Percentiles rank a stretch among this genome's conserved stretches.
Evolutionary conservation across 2,888 invertebrate species (phyloP).

Genomic region (Drosophila nigricruria): DNA sequence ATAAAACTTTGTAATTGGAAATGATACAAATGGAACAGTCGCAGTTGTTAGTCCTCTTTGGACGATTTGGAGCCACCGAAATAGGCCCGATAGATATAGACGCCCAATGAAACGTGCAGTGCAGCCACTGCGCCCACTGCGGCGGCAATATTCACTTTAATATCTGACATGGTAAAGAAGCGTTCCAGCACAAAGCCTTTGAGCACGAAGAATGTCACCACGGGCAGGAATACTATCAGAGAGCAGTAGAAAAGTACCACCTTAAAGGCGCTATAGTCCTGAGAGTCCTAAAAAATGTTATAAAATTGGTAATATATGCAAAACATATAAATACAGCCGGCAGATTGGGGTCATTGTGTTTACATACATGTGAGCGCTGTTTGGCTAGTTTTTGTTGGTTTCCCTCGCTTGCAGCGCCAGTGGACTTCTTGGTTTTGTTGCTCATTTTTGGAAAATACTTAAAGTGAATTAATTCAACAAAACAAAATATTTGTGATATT

Average conservation of each 20-base stretch:
- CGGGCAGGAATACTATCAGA: conserved; percentile 91
- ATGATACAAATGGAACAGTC: conserved; percentile 41
- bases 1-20: conserved; percentile 59
- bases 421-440: conserved; percentile 59
- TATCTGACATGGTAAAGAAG: conserved; percentile 86
- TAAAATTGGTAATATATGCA: background rate
- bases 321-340: conserved; percentile 40
- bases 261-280: conserved; percentile 90
- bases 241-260: conserved; percentile 92
- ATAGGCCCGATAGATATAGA: conserved; percentile 93
- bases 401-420: conserved; percentile 29
- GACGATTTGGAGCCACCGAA: conserved; percentile 84
- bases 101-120: conserved; percentile 91
- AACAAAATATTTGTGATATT: conserved; percentile 19
- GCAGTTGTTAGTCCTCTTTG: conserved; percentile 59
- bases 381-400: conserved; percentile 43
- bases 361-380: conserved; percentile 64
- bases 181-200: conserved; percentile 91
- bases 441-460: conserved; percentile 49
- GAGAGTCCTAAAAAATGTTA: conserved; percentile 78
- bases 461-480: conserved; percentile 10
- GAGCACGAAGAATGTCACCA: conserved; percentile 90
- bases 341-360: conserved; percentile 14
- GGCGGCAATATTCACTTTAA: conserved; percentile 91
- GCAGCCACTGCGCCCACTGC: conserved; percentile 91